Conservation (phyloP, 2,888 invertebrate genomes). For the Rhagium mordax region DNA sequence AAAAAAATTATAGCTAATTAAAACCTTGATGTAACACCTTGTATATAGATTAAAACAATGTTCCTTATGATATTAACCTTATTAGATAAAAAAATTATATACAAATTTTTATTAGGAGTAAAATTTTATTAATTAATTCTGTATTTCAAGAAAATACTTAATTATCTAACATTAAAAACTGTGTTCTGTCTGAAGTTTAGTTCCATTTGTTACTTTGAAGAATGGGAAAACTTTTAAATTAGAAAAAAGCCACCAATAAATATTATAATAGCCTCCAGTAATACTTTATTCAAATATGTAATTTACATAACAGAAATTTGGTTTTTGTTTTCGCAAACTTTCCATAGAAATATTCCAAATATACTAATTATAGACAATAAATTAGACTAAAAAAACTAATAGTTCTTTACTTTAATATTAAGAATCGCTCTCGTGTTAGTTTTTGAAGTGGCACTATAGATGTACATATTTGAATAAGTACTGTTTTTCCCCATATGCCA, state of each 20-base stretch:
- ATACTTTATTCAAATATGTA: conserved; percentile 10
- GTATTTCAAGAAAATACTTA: conserved; percentile 52
- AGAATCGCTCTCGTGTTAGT: not conserved
- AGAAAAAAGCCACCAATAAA: no score
- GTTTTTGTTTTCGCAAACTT: not conserved
- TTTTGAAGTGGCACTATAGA: not conserved
- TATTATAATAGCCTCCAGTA: not conserved
- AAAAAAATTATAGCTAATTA: not conserved
- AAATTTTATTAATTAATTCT: conserved; percentile 40
- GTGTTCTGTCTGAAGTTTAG: not conserved
- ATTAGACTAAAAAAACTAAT: not conserved
- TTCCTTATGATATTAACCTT: conserved; percentile 27
- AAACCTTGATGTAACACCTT: conserved; percentile 2
- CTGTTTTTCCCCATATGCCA: not conserved
- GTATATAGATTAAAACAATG: conserved; percentile 20
- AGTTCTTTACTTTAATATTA: not conserved
- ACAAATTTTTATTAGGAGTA: conserved; percentile 15
- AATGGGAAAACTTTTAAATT: not conserved
- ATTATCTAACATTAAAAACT: conserved; percentile 37
- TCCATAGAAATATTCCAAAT: not conserved
- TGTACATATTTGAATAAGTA: not conserved
- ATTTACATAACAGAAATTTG: not conserved
- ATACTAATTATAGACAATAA: not conserved
- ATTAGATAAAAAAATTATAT: conserved; percentile 14
- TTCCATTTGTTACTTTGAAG: conserved; percentile 1